phyloP scores from a whole-genome alignment of 2,888 invertebrate genomes.

The Scaptomyza parva region DNA sequence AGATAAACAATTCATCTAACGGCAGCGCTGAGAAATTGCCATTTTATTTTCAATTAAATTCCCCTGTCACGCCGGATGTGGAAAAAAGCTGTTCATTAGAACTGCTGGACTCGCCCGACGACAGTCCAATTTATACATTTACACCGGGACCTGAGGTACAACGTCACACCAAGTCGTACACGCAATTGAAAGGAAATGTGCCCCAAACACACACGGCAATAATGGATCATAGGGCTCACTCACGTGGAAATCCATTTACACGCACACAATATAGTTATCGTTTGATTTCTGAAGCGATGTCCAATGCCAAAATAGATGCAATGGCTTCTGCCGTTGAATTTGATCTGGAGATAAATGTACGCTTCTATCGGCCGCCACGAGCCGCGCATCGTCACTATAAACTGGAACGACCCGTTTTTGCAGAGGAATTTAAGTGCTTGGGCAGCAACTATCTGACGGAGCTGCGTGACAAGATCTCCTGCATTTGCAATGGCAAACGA shows the following conservation, averaged over 20 bases:
- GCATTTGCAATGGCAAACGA: conserved; percentile 89
- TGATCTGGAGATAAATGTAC: conserved; percentile 85
- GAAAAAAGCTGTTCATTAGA: conserved; percentile 53
- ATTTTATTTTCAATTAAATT: conserved; percentile 47
- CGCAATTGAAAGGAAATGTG: conserved; percentile 26
- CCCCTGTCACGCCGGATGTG: conserved; percentile 27
- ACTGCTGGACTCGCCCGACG: conserved; percentile 46
- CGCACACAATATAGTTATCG: conserved; percentile 64
- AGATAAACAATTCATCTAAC: conserved; percentile 30
- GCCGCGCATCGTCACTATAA: conserved; percentile 78
- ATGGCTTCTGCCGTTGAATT: conserved; percentile 9
- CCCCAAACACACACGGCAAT: conserved; percentile 50
- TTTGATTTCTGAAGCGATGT: conserved; percentile 24
- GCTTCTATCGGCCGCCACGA: conserved; percentile 86
- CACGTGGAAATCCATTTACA: conserved; percentile 66
- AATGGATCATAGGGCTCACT: conserved; percentile 40
- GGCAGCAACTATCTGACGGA: conserved; percentile 89
- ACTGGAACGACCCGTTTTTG: conserved; percentile 84
- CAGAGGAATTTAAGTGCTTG: conserved; percentile 88
- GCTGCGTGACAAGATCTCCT: conserved; percentile 90
- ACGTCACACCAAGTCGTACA: conserved; percentile 18
- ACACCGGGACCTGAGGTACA: conserved; percentile 39
- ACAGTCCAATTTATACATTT: conserved; percentile 38
- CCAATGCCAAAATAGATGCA: neutral
- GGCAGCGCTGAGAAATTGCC: conserved; percentile 8